A percentile compares a stretch with the other conserved stretches of the same genome.
Evolutionary conservation across 1,140 invertebrate genomes (phyloP).

Genomic region (Pararge aegeria): DNA sequence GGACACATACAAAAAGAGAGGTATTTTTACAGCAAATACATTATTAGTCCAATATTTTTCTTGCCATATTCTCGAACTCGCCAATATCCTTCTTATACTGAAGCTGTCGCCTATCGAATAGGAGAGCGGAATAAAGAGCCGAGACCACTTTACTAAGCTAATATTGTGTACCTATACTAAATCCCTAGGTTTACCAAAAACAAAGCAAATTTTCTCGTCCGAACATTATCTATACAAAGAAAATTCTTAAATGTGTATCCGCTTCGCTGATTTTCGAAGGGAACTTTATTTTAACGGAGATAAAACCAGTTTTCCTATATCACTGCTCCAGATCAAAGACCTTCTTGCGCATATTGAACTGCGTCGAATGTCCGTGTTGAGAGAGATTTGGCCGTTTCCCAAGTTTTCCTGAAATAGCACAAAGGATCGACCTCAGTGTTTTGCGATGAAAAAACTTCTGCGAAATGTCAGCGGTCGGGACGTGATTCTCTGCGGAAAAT

Average conservation of each 20-base stretch:
- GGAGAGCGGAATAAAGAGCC: too few relatives aligned
- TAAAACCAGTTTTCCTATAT: slow-evolving; percentile 24
- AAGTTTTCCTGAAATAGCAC: slow-evolving; percentile 75
- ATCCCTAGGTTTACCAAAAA: not conserved
- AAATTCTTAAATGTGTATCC: slow-evolving; percentile 29
- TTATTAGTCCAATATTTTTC: too few relatives aligned
- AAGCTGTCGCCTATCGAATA: too few relatives aligned
- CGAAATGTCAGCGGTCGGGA: slow-evolving; percentile 57
- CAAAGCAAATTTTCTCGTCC: slow-evolving; percentile 30
- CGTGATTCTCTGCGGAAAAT: slow-evolving; percentile 50
- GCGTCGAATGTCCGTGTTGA: slow-evolving; percentile 51
- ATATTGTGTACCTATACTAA: not conserved
- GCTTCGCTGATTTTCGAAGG: not conserved
- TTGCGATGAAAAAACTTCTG: slow-evolving; percentile 65
- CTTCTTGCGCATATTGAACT: slow-evolving; percentile 47
- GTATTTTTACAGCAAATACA: too few relatives aligned
- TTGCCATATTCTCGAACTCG: too few relatives aligned
- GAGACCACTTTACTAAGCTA: too few relatives aligned
- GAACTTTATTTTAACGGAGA: slow-evolving; percentile 1
- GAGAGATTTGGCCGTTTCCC: slow-evolving; percentile 55
- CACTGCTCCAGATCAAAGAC: slow-evolving; percentile 48
- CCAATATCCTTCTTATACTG: too few relatives aligned
- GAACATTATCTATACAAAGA: slow-evolving; percentile 52
- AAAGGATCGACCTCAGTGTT: slow-evolving; percentile 70
- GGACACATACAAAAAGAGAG: too few relatives aligned